A percentile compares a stretch with the other conserved stretches of the same genome.
These are phyloP conservation scores for Diachasmimorpha longicaudata DNA, from an alignment of 1,140 invertebrate genomes.

Conservation along the genomic window DNA sequence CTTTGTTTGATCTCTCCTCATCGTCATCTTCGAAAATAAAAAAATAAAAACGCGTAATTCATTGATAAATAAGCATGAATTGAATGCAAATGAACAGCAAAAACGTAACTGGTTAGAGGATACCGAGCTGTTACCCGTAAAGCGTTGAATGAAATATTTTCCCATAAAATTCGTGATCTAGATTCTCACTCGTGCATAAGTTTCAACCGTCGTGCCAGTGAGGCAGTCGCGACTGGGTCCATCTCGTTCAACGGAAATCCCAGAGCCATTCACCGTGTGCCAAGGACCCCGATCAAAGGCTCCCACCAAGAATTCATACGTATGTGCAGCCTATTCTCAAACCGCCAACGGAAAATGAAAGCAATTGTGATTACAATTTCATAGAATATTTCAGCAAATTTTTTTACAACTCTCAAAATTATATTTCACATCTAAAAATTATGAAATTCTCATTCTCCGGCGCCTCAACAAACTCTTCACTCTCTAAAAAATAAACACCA, in stretches of 20 bases:
- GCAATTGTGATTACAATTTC: neutral
- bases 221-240: conserved; percentile 29
- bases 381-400: neutral
- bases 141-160: neutral
- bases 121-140: neutral
- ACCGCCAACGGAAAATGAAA: conserved; percentile 12
- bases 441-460: too few species aligned
- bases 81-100: neutral
- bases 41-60: too few species aligned
- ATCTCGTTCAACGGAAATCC: conserved; percentile 40
- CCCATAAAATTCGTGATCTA: neutral
- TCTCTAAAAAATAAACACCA: too few species aligned
- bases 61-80: too few species aligned
- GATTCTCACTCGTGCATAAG: conserved; percentile 19
- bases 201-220: neutral
- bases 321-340: neutral
- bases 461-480: too few species aligned
- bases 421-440: too few species aligned
- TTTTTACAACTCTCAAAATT: too few species aligned
- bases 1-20: neutral
- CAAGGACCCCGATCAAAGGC: conserved; percentile 39
- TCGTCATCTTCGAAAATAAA: too few species aligned
- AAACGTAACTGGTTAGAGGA: neutral
- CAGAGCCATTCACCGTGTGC: conserved; percentile 36
- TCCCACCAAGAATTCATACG: conserved; percentile 24